Conservation (phyloP, 1,140 invertebrate genomes). For the Steinernema feltiae region DNA sequence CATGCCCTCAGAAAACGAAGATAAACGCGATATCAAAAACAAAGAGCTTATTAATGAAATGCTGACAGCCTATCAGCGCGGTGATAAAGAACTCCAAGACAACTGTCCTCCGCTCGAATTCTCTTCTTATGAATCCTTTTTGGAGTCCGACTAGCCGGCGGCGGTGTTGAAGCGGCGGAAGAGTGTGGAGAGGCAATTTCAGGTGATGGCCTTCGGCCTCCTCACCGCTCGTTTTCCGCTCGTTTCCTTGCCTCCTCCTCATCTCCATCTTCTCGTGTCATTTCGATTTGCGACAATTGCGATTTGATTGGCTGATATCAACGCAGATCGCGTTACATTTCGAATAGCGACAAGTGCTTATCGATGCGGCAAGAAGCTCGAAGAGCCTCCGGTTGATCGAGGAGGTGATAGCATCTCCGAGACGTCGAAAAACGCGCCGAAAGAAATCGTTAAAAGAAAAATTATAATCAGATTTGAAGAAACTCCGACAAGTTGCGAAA, state of each 20-base stretch:
- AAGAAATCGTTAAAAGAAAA: not conserved
- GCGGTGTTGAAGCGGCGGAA: no score
- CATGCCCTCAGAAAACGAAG: not conserved
- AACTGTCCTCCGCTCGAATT: not conserved
- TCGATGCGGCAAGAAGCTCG: constrained; percentile 1
- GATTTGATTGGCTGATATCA: constrained; percentile 13
- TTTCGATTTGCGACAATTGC: constrained; percentile 2
- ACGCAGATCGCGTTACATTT: constrained; percentile 13
- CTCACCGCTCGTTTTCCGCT: not conserved
- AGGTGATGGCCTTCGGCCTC: no score
- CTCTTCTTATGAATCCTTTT: no score
- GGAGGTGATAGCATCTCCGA: not conserved
- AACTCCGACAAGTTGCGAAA: not conserved
- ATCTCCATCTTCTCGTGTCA: constrained; percentile 1
- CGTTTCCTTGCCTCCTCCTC: not conserved
- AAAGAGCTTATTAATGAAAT: constrained; percentile 8
- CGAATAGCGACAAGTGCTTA: constrained; percentile 10
- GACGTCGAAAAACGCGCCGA: not conserved
- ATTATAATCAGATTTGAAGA: constrained; percentile 3
- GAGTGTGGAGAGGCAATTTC: not conserved
- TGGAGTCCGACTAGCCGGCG: no score
- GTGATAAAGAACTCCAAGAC: not conserved
- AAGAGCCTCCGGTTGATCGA: not conserved
- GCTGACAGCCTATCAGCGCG: not conserved
- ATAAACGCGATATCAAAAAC: constrained; percentile 7